Percentiles rank a stretch among this genome's conserved stretches.
Evolutionary conservation across 2,113 vertebrate species (phyloP).

Genomic region (Tragelaphus buxtoni): DNA sequence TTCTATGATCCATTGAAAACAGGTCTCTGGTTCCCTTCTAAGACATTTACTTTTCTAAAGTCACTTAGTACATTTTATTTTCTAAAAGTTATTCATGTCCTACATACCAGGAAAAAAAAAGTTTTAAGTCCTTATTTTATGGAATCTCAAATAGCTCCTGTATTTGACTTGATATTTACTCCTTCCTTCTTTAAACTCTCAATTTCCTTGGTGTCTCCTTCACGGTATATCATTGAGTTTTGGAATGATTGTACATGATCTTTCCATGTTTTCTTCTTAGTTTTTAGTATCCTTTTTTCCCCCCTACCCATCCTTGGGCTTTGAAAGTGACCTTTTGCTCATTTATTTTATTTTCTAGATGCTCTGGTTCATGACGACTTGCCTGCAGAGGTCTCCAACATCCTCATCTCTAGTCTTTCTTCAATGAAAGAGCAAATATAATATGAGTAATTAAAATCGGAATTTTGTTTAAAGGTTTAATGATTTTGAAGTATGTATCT

Average conservation of each 20-base stretch:
- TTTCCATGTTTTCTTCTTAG: neutral
- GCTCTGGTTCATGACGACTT: neutral
- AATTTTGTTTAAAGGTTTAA: neutral
- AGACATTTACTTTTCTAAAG: neutral
- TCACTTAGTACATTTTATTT: neutral
- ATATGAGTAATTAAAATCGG: neutral
- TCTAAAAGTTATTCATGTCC: neutral
- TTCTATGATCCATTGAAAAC: neutral
- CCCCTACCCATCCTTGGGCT: fast-evolving
- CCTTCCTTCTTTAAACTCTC: neutral
- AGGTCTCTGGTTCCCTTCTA: neutral
- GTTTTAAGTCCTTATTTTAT: neutral
- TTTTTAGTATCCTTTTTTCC: neutral
- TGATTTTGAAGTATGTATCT: neutral
- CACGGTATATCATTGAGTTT: neutral
- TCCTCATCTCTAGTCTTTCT: neutral
- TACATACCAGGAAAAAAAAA: neutral
- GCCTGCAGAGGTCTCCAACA: neutral
- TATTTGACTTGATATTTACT: neutral
- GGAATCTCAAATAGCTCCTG: neutral
- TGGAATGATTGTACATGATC: neutral
- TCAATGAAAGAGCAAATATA: neutral
- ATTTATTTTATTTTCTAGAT: neutral
- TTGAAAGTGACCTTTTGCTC: neutral
- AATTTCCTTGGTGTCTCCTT: neutral